Conservation (phyloP, 2,113 vertebrate species). For the Ptilorrhoa leucosticta region DNA sequence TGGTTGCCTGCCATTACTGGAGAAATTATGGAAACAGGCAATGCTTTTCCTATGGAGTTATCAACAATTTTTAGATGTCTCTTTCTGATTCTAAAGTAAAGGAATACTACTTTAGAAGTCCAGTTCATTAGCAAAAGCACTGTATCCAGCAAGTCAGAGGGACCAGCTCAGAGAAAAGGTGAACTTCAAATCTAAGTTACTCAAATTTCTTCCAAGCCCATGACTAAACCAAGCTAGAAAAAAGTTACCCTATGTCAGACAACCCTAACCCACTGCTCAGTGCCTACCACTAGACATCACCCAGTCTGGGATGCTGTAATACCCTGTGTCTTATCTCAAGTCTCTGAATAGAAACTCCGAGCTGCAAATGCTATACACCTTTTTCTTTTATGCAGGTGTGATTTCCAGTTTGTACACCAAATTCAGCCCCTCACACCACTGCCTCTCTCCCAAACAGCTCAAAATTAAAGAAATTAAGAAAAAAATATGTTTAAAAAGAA, state of each 20-base stretch:
- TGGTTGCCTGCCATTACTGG: background rate
- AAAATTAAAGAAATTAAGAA: background rate
- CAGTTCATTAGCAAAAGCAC: background rate
- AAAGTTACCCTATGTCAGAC: background rate
- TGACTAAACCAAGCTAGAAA: background rate
- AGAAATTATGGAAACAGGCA: background rate
- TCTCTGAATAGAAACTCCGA: background rate
- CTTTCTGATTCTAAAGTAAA: background rate
- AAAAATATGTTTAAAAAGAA: background rate
- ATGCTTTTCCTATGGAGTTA: background rate
- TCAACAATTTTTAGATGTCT: background rate
- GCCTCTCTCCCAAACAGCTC: background rate
- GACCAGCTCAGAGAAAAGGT: background rate
- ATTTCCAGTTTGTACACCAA: background rate
- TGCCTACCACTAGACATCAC: fast-evolving
- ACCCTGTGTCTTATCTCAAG: background rate
- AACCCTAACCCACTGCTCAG: background rate
- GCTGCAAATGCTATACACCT: background rate
- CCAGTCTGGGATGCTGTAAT: background rate
- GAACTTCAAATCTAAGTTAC: background rate
- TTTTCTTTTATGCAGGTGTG: background rate
- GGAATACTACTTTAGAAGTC: background rate
- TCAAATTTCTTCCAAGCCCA: background rate
- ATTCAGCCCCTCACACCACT: background rate
- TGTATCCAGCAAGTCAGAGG: background rate